phyloP scores from a whole-genome alignment of 2,113 vertebrate genomes.

The Elanus axillaris region DNA sequence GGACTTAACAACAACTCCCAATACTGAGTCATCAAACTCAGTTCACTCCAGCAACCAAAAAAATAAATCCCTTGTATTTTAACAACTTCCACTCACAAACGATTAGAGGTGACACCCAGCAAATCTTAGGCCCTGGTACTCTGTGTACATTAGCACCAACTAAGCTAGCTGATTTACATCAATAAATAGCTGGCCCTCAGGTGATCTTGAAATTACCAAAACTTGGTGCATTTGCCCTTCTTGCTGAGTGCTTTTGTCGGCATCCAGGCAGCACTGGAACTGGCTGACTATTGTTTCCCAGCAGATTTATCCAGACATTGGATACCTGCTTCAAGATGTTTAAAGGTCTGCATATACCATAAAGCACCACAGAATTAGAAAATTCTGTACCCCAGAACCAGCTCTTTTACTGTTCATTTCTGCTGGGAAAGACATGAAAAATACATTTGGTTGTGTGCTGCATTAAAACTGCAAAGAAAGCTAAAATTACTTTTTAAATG shows the following conservation, averaged over 20 bases:
- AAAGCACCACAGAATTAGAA: neutral
- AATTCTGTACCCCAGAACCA: neutral
- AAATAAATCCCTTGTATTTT: neutral
- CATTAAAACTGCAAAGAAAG: neutral
- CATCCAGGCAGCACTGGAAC: neutral
- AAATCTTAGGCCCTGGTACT: neutral
- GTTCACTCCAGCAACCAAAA: neutral
- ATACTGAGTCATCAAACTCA: neutral
- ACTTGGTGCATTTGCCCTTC: neutral
- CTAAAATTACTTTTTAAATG: neutral
- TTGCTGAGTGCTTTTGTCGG: neutral
- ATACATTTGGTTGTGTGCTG: neutral
- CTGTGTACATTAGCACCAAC: neutral
- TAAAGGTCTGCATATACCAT: neutral
- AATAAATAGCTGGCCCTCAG: neutral
- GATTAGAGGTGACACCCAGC: neutral
- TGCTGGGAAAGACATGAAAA: neutral
- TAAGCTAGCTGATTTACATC: neutral
- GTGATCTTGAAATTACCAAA: neutral
- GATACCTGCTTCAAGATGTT: neutral
- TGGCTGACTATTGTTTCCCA: neutral
- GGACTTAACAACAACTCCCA: neutral
- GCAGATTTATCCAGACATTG: neutral
- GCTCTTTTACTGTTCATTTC: neutral
- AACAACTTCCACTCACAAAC: neutral